Conservation (phyloP, 2,113 vertebrate genomes). For the Gorsachius goisagi region DNA sequence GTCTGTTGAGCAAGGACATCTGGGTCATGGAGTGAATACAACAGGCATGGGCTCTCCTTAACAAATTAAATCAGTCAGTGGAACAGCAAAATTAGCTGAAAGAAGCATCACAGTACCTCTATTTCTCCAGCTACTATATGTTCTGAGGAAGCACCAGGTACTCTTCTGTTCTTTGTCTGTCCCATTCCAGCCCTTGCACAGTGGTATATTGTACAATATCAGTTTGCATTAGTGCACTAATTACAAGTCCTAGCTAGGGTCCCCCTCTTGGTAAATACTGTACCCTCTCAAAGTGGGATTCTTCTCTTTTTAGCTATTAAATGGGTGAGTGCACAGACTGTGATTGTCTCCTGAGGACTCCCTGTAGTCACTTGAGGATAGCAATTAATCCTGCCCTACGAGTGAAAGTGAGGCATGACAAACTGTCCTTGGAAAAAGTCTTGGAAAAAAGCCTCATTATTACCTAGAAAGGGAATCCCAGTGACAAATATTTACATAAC, state of each 20-base stretch:
- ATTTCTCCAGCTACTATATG: fast-evolving
- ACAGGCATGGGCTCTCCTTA: background rate
- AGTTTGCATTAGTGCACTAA: background rate
- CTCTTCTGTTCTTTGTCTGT: background rate
- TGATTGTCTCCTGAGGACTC: background rate
- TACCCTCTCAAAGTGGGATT: background rate
- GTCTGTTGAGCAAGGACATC: background rate
- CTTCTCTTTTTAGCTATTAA: background rate
- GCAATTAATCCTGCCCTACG: background rate
- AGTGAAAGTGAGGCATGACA: background rate
- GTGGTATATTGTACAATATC: background rate
- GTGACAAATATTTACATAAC: background rate
- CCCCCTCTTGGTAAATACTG: background rate
- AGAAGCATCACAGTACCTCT: background rate
- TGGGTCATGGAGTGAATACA: background rate
- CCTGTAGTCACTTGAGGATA: background rate
- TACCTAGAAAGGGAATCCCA: background rate
- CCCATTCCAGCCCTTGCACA: background rate
- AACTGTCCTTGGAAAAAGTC: background rate
- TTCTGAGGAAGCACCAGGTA: background rate
- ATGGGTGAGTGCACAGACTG: background rate
- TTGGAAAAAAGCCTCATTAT: background rate
- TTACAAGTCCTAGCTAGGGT: background rate
- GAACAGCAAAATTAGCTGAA: background rate
- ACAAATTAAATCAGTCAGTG: background rate